phyloP scores from a whole-genome alignment of 2,113 vertebrate species.

The Neofelis nebulosa region DNA sequence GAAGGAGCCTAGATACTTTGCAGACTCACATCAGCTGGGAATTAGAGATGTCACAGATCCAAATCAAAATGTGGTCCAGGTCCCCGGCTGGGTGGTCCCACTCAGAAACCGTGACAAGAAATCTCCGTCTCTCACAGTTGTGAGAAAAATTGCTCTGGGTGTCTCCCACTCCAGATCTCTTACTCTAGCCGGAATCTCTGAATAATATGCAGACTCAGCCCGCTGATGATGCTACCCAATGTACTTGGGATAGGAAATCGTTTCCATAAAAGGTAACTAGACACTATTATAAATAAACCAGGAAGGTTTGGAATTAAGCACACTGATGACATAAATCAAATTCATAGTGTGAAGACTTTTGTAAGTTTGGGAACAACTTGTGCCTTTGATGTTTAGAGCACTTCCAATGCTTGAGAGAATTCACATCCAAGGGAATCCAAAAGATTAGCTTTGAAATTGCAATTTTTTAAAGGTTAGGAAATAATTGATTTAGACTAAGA shows the following conservation, averaged over 20 bases:
- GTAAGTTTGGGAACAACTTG: not conserved
- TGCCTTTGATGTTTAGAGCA: not conserved
- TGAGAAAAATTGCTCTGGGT: not conserved
- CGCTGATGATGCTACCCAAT: not conserved
- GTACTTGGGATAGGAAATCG: not conserved
- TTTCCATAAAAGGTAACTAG: slow-evolving; percentile 5
- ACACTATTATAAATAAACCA: not conserved
- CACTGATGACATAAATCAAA: slow-evolving; percentile 32
- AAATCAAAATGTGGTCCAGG: not conserved
- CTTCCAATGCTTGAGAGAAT: not conserved
- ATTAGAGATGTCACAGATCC: too few species aligned
- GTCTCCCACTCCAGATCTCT: not conserved
- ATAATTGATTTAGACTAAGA: not conserved
- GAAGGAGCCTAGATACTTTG: accelerated
- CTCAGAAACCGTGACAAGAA: not conserved
- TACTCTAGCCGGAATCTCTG: not conserved
- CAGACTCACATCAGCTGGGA: not conserved
- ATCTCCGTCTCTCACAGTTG: not conserved
- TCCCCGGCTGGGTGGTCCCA: not conserved
- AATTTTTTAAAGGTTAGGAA: not conserved
- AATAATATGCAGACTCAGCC: not conserved
- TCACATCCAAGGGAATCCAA: not conserved
- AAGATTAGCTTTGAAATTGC: not conserved
- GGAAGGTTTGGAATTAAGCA: not conserved
- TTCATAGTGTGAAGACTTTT: not conserved